These are phyloP conservation scores for Eriocheir sinensis DNA, from an alignment of 1,140 invertebrate genomes.

Conservation along the genomic window DNA sequence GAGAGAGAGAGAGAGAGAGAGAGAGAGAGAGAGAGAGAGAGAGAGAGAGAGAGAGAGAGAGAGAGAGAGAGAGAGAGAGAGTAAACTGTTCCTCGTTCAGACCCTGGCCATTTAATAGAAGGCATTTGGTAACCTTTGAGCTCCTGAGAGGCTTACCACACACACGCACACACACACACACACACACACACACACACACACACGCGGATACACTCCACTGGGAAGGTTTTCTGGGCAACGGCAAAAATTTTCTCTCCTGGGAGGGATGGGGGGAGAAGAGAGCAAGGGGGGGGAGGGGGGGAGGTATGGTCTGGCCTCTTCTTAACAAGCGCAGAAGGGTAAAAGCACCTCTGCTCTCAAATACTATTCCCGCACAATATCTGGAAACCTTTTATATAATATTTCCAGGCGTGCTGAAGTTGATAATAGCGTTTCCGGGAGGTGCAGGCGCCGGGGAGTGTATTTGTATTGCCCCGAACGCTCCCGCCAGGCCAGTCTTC, in stretches of 20 bases:
- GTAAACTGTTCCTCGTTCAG: not conserved
- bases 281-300: no score
- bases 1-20: constrained; percentile 55
- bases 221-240: not conserved
- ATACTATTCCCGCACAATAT: constrained; percentile 26
- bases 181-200: not conserved
- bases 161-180: not conserved
- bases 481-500: not conserved
- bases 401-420: not conserved
- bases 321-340: not conserved
- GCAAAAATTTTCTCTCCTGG: not conserved
- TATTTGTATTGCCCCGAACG: not conserved
- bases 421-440: not conserved
- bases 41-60: constrained; percentile 65
- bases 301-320: not conserved
- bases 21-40: constrained; percentile 54
- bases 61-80: not conserved
- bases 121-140: constrained; percentile 43
- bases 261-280: no score
- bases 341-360: not conserved
- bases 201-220: not conserved
- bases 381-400: constrained; percentile 26
- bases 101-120: not conserved
- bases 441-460: not conserved
- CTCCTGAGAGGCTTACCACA: not conserved